phyloP scores from a whole-genome alignment of 2,113 vertebrate genomes.

The Sigmodon hispidus region DNA sequence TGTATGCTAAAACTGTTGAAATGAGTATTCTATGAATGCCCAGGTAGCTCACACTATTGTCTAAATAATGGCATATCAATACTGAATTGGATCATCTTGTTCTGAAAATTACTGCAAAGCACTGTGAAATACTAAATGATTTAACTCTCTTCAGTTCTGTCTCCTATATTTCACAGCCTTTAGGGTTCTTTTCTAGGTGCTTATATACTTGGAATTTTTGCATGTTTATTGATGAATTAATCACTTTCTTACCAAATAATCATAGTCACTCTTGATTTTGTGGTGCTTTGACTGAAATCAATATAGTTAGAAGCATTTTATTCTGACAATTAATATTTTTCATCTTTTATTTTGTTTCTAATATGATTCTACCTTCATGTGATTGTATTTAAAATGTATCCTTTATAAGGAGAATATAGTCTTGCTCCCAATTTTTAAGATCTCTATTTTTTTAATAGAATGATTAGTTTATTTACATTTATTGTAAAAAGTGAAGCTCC shows the following conservation, averaged over 20 bases:
- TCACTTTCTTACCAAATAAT: background rate
- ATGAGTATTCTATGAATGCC: background rate
- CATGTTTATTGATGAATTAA: background rate
- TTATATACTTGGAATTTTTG: background rate
- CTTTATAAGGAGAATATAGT: background rate
- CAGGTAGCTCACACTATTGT: background rate
- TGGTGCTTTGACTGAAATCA: background rate
- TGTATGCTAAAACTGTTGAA: background rate
- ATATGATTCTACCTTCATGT: background rate
- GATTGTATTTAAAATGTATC: background rate
- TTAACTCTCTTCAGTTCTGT: background rate
- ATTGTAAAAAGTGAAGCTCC: background rate
- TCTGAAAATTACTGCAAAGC: background rate
- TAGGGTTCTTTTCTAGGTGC: background rate
- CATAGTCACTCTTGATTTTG: background rate
- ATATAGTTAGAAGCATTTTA: background rate
- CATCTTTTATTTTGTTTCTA: background rate
- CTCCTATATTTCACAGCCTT: background rate
- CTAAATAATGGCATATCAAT: background rate
- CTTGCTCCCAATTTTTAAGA: background rate
- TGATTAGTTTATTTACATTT: conserved; percentile 4
- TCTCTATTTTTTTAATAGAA: background rate
- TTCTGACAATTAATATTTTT: background rate
- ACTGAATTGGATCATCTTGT: background rate
- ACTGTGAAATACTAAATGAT: background rate